Percentiles rank a stretch among this genome's conserved stretches.
phyloP scores from a whole-genome alignment of 2,888 invertebrate species.

The Lacanobia wlatinum region DNA sequence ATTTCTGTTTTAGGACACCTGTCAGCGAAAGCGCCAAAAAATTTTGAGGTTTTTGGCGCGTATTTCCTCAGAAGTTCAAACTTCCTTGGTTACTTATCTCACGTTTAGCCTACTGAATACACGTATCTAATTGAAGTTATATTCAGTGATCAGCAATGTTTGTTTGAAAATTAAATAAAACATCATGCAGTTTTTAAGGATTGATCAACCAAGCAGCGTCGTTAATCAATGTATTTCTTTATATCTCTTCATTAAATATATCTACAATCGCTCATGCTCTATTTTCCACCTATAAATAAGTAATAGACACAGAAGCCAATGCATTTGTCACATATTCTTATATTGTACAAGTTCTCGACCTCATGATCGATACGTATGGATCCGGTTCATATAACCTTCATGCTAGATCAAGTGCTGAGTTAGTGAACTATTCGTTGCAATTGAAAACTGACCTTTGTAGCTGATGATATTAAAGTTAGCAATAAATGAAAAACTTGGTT shows the following conservation, averaged over 20 bases:
- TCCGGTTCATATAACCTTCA: constrained; percentile 64
- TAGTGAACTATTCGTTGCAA: constrained; percentile 26
- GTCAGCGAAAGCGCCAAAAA: constrained; percentile 20
- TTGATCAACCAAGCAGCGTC: background rate
- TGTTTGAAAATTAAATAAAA: background rate
- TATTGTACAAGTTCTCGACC: constrained; percentile 55
- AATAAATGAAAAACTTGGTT: background rate
- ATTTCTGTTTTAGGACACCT: constrained; percentile 64
- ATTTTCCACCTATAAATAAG: background rate
- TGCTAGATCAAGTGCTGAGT: constrained; percentile 31
- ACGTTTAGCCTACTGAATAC: background rate
- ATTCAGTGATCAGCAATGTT: constrained; percentile 1
- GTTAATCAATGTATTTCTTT: background rate
- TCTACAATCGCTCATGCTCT: background rate
- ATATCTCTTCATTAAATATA: background rate
- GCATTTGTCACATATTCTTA: constrained; percentile 19
- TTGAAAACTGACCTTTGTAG: constrained; percentile 35
- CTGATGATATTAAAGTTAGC: constrained; percentile 4
- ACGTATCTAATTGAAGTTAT: constrained; percentile 5
- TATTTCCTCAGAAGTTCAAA: constrained; percentile 30
- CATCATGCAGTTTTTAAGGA: background rate
- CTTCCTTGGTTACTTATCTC: background rate
- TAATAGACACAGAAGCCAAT: background rate
- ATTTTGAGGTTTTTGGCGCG: constrained; percentile 9
- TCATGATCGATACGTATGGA: constrained; percentile 39